These are phyloP conservation scores for Operophtera brumata DNA, from an alignment of 2,888 invertebrate genomes.

Conservation along the genomic window DNA sequence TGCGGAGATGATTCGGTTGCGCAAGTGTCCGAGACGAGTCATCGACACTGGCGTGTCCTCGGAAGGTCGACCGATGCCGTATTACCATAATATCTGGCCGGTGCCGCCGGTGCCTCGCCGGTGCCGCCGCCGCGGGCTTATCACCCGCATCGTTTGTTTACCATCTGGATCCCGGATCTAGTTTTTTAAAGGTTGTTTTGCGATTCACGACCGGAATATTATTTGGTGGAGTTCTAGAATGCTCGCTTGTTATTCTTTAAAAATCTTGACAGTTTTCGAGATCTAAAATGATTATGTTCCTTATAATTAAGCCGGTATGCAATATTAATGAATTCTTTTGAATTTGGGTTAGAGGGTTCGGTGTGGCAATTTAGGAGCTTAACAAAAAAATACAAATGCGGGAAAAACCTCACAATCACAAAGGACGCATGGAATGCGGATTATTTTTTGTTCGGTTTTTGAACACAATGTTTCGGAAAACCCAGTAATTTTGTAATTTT, in stretches of 20 bases:
- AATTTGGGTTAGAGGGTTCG: slow-evolving; percentile 24
- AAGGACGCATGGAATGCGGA: slow-evolving; percentile 20
- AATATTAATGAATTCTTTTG: slow-evolving; percentile 17
- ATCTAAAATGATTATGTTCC: slow-evolving; percentile 10
- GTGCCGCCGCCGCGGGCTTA: slow-evolving; percentile 37
- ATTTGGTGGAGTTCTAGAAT: slow-evolving; percentile 20
- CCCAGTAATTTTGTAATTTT: neutral
- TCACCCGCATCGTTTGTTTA: slow-evolving; percentile 47
- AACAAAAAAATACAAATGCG: slow-evolving; percentile 12
- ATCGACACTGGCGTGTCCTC: slow-evolving; percentile 62
- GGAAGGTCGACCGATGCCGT: slow-evolving; percentile 52
- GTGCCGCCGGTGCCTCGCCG: slow-evolving; percentile 19
- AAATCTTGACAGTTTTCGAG: slow-evolving; percentile 9
- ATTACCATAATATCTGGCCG: slow-evolving; percentile 40
- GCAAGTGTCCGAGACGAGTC: slow-evolving; percentile 53
- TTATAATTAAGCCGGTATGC: slow-evolving; percentile 11
- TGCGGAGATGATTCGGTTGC: slow-evolving; percentile 40
- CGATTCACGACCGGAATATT: slow-evolving; percentile 7
- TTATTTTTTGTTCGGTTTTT: slow-evolving; percentile 15
- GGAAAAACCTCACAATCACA: slow-evolving; percentile 19
- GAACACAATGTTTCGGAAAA: slow-evolving; percentile 4
- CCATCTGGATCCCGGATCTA: slow-evolving; percentile 50
- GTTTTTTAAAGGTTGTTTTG: slow-evolving; percentile 40
- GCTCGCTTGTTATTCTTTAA: slow-evolving; percentile 6
- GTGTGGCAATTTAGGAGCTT: slow-evolving; percentile 15